Evolutionary conservation across 2,113 vertebrate genomes (phyloP), one percentile per base, ranked within the genome.

Genomic region (Ictalurus furcatus): DNA sequence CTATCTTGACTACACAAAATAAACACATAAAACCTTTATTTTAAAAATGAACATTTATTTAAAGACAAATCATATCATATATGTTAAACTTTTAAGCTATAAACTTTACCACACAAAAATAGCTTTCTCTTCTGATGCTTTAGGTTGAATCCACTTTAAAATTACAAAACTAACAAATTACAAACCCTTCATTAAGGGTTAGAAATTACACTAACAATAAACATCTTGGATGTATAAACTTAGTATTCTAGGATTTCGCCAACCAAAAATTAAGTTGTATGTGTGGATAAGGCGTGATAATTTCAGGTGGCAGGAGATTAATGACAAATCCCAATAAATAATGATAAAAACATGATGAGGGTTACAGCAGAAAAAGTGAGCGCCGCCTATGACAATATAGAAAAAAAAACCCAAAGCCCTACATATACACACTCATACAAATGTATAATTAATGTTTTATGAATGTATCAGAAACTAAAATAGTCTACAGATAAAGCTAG

Each of bases 81-180:
- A 89, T 93, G 89, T 92, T 74, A 91, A 92, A 90, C 93, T 92
- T 93, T 74, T 90, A 87, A 93, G 90, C 94, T 96, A 96, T 92
- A 94, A 95, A 96, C 95, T 94, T 94, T 93, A 93, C 88, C 95
- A 96, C 95, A 95, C 93, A 95, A 95, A 96, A 95, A 95, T 91
- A 95, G 93, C 90, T 92, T 93, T 94, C 92, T 92, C 90, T 91
- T 93, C 92, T 92, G 88, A 91, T 93, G 92, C 74, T 80, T 81
- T 91, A 92, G 93, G 89, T 93, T 92, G 94, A 94, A 92, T 74
- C 89, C 90, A 90, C 88, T 88, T 85, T 87, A 92, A 92, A 90
- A 92, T 88, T 89, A 91, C 91, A 92, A 93, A 80, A 88, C 59
- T 80, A 91, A 91, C 92, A 93, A 67, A 92, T 91, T 88, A 86